Base-by-base conservation (phyloP, 1,140 invertebrate species). In the Drosophila hydei region DNA sequence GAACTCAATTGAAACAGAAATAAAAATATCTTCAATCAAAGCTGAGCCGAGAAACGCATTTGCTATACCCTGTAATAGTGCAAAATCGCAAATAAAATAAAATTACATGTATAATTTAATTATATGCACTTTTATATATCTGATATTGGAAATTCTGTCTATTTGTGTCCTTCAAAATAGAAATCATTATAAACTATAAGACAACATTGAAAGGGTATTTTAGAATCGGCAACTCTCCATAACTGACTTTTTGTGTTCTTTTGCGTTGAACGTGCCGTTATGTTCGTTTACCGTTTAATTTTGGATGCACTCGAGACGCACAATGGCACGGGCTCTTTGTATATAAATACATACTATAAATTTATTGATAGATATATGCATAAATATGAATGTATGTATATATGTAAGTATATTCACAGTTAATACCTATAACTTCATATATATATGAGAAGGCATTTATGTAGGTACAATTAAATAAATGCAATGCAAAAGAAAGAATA, bases 1-100 rank as follows among this genome's bases (percentile, higher is more conserved):
- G 81, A 87, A 65, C 81, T 77, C 79, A 84, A 84, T 84, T 84
- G 80, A 64, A 68, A 54, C 54, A 68, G 80, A 72, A 80, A 84
- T 84, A 87, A 84, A 76, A 84, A 87, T 87, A 85, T 87, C 81
- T 76, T 79, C 64, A 72, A 71, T 77, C 69, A 79, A 76, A 77
- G 30, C 61, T 33, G 42, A 25, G 62, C 38, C 42, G 30, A 50
- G 45, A 70, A 70, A 43, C 43, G 75, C 55, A 69, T 43, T 36
- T 21, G 5, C 1, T 9, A 72, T 67, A 72, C 69, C 48, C 69
- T 64, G 38, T 27, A 52, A n/a, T 1, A 40, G 14, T 8, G 45
- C 4, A 21, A 42, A 51, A 23, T 33, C 2, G 2, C 9, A 11
- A 33, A 3, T 33, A 0, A 33, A 33, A 2, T 9, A 33, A 30